Evolutionary conservation across 2,888 invertebrate species (phyloP).

Genomic region (Heliconius hortense): DNA sequence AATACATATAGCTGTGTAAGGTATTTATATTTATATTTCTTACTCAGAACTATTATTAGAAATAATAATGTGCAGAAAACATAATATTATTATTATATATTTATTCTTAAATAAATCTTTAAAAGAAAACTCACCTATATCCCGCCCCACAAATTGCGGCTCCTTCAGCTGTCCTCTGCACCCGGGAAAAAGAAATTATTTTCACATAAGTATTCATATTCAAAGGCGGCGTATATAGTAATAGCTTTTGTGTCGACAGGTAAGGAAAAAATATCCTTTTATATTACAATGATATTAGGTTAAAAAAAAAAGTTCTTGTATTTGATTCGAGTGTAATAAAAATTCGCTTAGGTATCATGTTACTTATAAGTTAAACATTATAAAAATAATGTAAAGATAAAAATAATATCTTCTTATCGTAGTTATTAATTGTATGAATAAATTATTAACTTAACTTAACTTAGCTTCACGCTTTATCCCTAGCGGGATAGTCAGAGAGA

Average conservation of each 20-base stretch:
- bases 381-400: no score
- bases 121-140: conserved; percentile 25
- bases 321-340: no score
- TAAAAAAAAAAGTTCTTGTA: no score
- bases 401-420: no score
- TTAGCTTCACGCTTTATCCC: no score
- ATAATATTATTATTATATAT: neutral
- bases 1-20: neutral
- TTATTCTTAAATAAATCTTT: conserved; percentile 3
- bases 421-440: no score
- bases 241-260: conserved; percentile 25
- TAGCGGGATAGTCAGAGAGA: no score
- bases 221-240: conserved; percentile 19
- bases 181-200: conserved; percentile 32
- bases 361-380: no score
- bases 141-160: conserved; percentile 15
- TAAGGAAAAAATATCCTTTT: conserved; percentile 13
- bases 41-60: neutral
- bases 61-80: neutral
- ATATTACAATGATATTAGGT: conserved; percentile 1
- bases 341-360: no score
- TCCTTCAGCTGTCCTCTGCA: conserved; percentile 31
- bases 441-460: no score
- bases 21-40: neutral
- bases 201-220: conserved; percentile 25